Conservation (phyloP, 1,140 invertebrate genomes). For the Manduca sexta region DNA sequence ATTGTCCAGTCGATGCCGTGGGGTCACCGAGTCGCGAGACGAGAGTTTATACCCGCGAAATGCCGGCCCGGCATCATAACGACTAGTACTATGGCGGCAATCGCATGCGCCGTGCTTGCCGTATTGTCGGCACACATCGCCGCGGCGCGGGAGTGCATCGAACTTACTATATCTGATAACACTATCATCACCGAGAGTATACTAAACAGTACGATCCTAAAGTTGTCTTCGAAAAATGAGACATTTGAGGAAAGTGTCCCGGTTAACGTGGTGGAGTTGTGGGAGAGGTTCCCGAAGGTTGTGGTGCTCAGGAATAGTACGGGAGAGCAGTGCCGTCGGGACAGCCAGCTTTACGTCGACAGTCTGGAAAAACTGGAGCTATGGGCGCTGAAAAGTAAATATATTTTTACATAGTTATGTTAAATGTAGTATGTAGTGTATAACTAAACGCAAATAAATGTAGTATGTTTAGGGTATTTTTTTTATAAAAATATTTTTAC, state of each 20-base stretch:
- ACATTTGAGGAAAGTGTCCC: constrained; percentile 32
- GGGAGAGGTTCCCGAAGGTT: constrained; percentile 57
- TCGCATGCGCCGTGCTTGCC: constrained; percentile 43
- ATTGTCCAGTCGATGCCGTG: constrained; percentile 13
- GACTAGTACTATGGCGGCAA: constrained; percentile 43
- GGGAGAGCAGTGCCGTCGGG: constrained; percentile 59
- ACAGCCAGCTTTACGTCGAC: constrained; percentile 55
- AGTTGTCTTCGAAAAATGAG: constrained; percentile 42
- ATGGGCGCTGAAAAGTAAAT: constrained; percentile 77
- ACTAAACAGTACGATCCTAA: constrained; percentile 51
- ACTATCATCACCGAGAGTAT: constrained; percentile 37
- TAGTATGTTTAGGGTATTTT: no score
- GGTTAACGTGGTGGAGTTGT: constrained; percentile 45
- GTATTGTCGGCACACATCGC: constrained; percentile 24
- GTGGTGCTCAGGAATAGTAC: constrained; percentile 58
- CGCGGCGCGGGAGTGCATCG: constrained; percentile 56
- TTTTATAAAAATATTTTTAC: no score
- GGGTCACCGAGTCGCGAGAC: constrained; percentile 3
- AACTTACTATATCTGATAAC: constrained; percentile 46
- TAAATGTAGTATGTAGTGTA: constrained; percentile 3
- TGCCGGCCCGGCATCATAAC: constrained; percentile 35
- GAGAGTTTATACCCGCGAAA: constrained; percentile 11
- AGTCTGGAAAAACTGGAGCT: constrained; percentile 69
- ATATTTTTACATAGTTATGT: constrained; percentile 13
- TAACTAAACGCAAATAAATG: no score